A percentile compares a stretch with the other conserved stretches of the same genome.
Conservation (phyloP, 2,888 invertebrate genomes). For the Limnephilus marmoratus region DNA sequence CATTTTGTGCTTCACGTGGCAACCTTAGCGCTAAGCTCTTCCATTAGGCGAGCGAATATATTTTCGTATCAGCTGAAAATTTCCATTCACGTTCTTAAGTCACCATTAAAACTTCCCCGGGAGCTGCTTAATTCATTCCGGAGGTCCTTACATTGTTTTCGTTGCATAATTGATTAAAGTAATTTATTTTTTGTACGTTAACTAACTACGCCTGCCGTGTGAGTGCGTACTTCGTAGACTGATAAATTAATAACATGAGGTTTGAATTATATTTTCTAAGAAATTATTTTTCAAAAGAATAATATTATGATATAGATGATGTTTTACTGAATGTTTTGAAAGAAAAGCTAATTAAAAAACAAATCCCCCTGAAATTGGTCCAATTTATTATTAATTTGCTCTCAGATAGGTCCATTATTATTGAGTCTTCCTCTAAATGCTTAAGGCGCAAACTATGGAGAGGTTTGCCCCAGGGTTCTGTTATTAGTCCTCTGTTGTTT, state of each 20-base stretch:
- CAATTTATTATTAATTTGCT: no score
- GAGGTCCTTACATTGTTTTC: background rate
- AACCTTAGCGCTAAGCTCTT: background rate
- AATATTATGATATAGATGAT: no score
- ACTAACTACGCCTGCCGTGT: background rate
- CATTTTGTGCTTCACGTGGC: background rate
- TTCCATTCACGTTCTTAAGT: conserved; percentile 30
- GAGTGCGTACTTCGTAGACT: background rate
- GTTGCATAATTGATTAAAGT: background rate
- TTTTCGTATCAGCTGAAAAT: conserved; percentile 13
- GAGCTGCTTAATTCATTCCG: conserved; percentile 2
- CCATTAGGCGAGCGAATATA: conserved; percentile 6
- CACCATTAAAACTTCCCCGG: conserved; percentile 5
- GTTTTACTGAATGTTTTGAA: no score
- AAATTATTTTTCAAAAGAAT: no score
- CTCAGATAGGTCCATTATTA: no score
- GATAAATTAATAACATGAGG: background rate
- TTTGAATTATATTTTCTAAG: background rate
- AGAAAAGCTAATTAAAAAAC: no score
- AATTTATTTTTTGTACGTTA: background rate
- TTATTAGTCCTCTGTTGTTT: no score
- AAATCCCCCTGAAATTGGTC: no score
- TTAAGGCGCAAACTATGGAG: no score
- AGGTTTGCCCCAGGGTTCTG: no score
- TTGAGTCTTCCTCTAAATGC: no score